These are phyloP conservation scores for Campoletis sonorensis DNA, from an alignment of 1,140 invertebrate species.

Conservation along the genomic window DNA sequence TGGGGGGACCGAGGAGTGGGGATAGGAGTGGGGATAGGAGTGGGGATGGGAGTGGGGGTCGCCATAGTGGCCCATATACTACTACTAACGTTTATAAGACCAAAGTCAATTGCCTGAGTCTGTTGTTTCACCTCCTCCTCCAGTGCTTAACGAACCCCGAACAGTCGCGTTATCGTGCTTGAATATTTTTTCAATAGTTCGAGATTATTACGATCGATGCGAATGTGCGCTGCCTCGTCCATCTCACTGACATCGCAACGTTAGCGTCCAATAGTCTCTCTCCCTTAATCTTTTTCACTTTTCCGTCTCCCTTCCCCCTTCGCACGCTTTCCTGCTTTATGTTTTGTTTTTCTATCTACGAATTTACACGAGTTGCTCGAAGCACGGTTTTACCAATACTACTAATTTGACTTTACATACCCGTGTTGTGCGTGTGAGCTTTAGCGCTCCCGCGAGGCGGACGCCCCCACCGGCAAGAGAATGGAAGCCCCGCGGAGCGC, in stretches of 20 bases:
- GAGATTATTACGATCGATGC: conserved; percentile 47
- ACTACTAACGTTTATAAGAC: neutral
- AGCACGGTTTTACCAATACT: conserved; percentile 6
- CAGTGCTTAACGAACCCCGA: conserved; percentile 38
- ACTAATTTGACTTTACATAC: conserved; percentile 16
- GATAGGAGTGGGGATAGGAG: too few relatives aligned
- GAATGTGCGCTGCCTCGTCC: conserved; percentile 53
- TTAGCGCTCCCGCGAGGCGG: neutral
- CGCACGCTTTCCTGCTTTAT: neutral
- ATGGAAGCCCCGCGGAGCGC: conserved; percentile 18
- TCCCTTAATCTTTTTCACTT: neutral
- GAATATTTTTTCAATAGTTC: conserved; percentile 31
- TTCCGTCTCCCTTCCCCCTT: neutral
- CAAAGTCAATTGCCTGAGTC: neutral
- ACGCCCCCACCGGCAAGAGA: conserved; percentile 34
- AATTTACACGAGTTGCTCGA: conserved; percentile 1
- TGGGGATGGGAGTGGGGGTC: too few relatives aligned
- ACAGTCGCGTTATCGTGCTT: conserved; percentile 34
- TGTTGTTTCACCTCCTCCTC: neutral
- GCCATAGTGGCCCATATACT: too few relatives aligned
- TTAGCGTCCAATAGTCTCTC: conserved; percentile 3
- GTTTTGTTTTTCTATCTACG: conserved; percentile 31
- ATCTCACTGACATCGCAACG: conserved; percentile 53
- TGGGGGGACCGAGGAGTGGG: too few relatives aligned
- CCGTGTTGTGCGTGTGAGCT: conserved; percentile 33